Evolutionary conservation across 2,888 invertebrate species (phyloP).

Genomic region (Choristoneura rosaceana): DNA sequence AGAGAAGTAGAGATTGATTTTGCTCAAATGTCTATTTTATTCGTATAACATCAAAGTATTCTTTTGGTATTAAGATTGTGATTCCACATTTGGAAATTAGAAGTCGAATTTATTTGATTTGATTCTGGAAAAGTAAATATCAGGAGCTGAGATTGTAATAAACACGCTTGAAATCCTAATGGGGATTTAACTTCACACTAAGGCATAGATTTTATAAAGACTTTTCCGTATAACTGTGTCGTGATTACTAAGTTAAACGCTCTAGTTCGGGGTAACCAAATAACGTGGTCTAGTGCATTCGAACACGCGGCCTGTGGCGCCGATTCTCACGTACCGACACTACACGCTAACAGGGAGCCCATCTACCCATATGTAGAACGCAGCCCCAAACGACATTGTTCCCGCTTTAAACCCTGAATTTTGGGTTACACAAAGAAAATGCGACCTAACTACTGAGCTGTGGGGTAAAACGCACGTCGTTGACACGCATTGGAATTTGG

Average conservation of each 20-base stretch:
- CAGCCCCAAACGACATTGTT: constrained; percentile 5
- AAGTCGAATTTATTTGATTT: not conserved
- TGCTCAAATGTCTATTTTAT: not conserved
- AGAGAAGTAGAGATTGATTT: constrained; percentile 4
- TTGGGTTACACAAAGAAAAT: not conserved
- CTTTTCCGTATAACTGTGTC: not conserved
- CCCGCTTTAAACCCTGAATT: not conserved
- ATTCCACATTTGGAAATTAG: not conserved
- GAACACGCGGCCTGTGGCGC: constrained; percentile 32
- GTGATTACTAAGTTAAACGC: constrained; percentile 28
- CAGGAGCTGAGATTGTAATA: not conserved
- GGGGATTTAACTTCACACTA: not conserved
- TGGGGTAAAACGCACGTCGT: not conserved
- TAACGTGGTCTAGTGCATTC: constrained; percentile 37
- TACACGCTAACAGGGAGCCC: constrained; percentile 19
- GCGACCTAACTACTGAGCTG: not conserved
- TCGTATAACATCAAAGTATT: not conserved
- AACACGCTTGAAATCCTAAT: no score
- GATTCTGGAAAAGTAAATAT: not conserved
- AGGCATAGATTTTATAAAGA: not conserved
- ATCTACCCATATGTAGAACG: not conserved
- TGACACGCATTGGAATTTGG: not conserved
- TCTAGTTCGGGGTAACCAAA: constrained; percentile 33
- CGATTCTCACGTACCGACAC: constrained; percentile 29
- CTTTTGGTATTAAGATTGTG: not conserved